phyloP scores from a whole-genome alignment of 2,888 invertebrate species.

The Tholera decimalis region DNA sequence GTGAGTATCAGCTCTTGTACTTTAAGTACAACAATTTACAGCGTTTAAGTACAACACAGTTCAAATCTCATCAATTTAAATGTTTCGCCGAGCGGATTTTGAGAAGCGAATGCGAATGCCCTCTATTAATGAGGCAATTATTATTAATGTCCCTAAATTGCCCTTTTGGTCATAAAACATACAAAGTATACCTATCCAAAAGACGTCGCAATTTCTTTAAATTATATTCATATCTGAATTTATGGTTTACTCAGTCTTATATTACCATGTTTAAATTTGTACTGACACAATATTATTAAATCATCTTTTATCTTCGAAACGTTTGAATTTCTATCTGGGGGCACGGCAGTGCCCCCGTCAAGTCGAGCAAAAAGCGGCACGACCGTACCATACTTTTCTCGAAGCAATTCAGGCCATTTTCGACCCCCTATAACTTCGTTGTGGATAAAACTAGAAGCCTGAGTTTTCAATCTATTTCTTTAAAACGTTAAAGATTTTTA shows the following conservation, averaged over 20 bases:
- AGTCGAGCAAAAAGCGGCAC: no score
- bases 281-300: constrained; percentile 17
- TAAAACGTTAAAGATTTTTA: no score
- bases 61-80: no score
- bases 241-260: background rate
- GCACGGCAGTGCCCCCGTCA: no score
- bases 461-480: no score
- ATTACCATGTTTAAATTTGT: background rate
- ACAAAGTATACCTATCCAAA: constrained; percentile 5
- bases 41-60: background rate
- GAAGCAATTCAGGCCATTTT: no score
- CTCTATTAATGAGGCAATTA: background rate
- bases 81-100: background rate
- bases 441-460: no score
- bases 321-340: constrained; percentile 18
- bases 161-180: background rate
- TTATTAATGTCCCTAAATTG: no score
- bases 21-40: no score
- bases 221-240: background rate
- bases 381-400: no score
- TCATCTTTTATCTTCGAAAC: constrained; percentile 14
- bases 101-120: background rate
- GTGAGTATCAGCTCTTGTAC: background rate
- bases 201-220: background rate
- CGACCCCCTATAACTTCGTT: no score